Evolutionary conservation across 2,888 invertebrate genomes (phyloP), one percentile per base, ranked within the genome.

Genomic region (Acrobasis suavella): DNA sequence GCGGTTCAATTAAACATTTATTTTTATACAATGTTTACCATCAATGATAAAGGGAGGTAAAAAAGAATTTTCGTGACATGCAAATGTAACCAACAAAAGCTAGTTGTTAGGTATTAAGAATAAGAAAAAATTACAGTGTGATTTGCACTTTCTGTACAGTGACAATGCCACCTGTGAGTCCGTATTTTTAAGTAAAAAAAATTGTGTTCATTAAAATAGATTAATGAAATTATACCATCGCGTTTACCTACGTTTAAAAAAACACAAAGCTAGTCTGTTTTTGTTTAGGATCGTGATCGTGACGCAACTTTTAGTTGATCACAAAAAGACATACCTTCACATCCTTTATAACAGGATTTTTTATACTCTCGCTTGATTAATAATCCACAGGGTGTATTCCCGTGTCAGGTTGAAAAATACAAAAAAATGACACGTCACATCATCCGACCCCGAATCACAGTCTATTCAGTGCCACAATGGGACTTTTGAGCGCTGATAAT

Each of bases 371-470:
- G 67, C 72, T 82, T 86, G 86, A 87, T 88, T 87, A 86, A 86
- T 86, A 85, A 78, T 80, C 81, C 68, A 70, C 67, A 62, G 73
- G 76, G 73, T 72, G 72, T 76, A 79, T 75, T 76, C 75, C 69
- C 67, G 68, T 78, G 82, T 77, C 80, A 77, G 83, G 80, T 80
- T 73, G 72, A 76, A 85, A 84, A 80, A 77, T 72, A 72, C 69
- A 71, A 76, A 82, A 86, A 80, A 80, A 74, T 69, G 78, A 77
- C 82, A 80, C 81, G 81, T 79, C 85, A 77, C 83, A 80, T 84
- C 87, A 86, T 82, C 79, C 73, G 75, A 76, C 72, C 82, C 82
- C 81, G 79, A 87, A 87, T 87, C 84, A 84, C 78, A 66, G 78
- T 78, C 84, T 83, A 84, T 87, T 85, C 86, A 82, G 65, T 69